phyloP scores from a whole-genome alignment of 2,113 vertebrate genomes.

The Catagonus wagneri region DNA sequence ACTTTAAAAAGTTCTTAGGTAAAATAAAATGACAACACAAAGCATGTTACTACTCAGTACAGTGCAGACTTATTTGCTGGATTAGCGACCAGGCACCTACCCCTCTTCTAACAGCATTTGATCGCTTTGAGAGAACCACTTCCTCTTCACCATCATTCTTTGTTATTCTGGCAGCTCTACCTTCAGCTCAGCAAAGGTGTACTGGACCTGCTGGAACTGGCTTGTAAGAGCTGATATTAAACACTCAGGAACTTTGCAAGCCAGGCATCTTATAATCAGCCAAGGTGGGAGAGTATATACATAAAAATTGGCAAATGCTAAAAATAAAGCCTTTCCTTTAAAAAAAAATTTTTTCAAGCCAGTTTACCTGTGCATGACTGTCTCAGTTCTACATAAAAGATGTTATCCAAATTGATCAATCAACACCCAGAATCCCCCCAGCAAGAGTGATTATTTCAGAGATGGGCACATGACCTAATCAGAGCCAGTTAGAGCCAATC shows the following conservation, averaged over 20 bases:
- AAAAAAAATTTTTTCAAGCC: background rate
- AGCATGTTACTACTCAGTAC: background rate
- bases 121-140: background rate
- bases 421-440: background rate
- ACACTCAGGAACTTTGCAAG: background rate
- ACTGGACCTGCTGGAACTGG: background rate
- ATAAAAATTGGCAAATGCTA: background rate
- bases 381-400: background rate
- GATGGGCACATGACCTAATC: background rate
- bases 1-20: background rate
- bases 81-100: background rate
- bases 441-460: background rate
- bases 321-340: background rate
- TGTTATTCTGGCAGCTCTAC: background rate
- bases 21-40: background rate
- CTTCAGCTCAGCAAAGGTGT: background rate
- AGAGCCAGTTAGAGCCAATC: background rate
- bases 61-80: background rate
- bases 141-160: background rate
- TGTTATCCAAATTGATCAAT: background rate
- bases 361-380: background rate
- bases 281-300: background rate
- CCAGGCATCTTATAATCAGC: background rate
- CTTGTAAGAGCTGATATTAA: background rate
- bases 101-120: background rate